Evolutionary conservation across 2,888 invertebrate species (phyloP), one percentile per base, ranked within the genome.

Genomic region (Mechanitis mazaeus): DNA sequence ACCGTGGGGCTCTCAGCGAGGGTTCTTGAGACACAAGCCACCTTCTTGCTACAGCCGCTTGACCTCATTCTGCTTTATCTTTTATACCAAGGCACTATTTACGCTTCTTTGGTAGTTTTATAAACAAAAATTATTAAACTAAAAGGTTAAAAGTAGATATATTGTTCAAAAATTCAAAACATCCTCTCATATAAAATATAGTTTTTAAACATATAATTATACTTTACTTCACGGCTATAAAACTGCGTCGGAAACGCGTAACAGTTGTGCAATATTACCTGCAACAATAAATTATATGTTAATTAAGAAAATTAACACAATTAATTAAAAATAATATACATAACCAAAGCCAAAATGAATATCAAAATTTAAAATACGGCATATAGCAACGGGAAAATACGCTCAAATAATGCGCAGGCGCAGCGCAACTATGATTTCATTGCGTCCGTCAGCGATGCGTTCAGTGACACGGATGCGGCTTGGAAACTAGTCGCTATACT

Each of bases 381-480:
- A 35, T 35, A 1, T 35, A 35, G 35, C 35, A 35, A 35, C 35
- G 3, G 35, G 35, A 35, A 35, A 33, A 45, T 20, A 58, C 42
- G 56, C 54, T 50, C 55, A 38, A 61, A 61, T 61, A 61, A 64
- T 59, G 56, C 56, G 46, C 59, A 61, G 54, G 45, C 56, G 54
- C 61, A 61, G 58, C 50, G 58, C 46, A 57, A 61, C 59, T 64
- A 57, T 60, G 55, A 59, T 47, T 59, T 33, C 45, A 56, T 45
- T 38, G 57, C 54, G 64, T n/a, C 28, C 54, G 64, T 31, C 33
- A 53, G 55, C 53, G 53, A 60, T 58, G 60, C 45, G 42, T 65
- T 56, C 77, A 78, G 80, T 77, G 66, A 72, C 66, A 74, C 76
- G 65, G 72, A 71, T 72, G 69, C 72, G 72, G 74, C 69, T 79